phyloP scores from a whole-genome alignment of 2,113 vertebrate species.

The Cryptoleucopteryx plumbea region DNA sequence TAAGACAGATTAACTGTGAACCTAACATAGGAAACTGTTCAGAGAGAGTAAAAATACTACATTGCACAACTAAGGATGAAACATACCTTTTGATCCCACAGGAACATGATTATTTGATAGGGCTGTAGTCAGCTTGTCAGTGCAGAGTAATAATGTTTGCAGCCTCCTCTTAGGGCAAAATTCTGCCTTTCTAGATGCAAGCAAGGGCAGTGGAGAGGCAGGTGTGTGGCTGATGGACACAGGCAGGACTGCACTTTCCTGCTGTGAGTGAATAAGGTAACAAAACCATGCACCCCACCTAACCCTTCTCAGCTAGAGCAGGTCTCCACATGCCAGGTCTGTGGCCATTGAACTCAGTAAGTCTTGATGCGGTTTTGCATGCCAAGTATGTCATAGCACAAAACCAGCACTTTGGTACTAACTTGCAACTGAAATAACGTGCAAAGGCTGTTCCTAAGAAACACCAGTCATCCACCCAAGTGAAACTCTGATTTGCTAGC shows the following conservation, averaged over 20 bases:
- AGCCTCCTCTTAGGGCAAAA: background rate
- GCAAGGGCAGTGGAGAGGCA: background rate
- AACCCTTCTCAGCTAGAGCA: background rate
- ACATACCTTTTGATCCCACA: background rate
- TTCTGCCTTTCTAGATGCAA: background rate
- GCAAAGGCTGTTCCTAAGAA: background rate
- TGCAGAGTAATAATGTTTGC: background rate
- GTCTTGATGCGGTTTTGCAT: background rate
- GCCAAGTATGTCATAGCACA: background rate
- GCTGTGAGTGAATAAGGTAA: background rate
- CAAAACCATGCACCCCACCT: background rate
- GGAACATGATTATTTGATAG: background rate
- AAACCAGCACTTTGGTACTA: background rate
- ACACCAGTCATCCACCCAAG: background rate
- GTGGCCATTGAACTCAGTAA: background rate
- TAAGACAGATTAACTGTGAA: background rate
- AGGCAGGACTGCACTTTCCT: background rate
- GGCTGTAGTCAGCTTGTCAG: background rate
- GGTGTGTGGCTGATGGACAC: rapidly evolving
- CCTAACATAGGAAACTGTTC: background rate
- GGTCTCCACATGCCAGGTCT: background rate
- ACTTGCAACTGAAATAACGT: background rate
- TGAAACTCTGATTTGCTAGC: background rate
- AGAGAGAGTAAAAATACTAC: background rate
- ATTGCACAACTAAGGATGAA: background rate